These are phyloP conservation scores for Calliscelio sp. DNA, from an alignment of 2,888 invertebrate genomes.

Conservation along the genomic window DNA sequence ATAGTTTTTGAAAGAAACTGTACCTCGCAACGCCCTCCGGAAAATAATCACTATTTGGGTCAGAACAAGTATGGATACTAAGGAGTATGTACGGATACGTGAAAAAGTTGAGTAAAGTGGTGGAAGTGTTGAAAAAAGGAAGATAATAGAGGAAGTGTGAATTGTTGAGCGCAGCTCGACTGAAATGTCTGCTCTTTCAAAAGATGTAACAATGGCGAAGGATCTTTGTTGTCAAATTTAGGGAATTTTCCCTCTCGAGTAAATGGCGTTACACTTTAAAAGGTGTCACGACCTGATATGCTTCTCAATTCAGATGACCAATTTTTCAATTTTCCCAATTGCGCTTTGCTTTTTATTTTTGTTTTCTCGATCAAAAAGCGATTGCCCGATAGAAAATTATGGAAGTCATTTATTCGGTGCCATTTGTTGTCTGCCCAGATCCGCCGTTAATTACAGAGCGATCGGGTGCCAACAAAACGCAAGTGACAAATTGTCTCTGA, in stretches of 20 bases:
- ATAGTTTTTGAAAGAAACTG: conserved; percentile 35
- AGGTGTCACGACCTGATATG: no score
- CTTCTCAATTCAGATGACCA: no score
- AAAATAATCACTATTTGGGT: conserved; percentile 54
- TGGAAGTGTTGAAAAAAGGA: conserved; percentile 47
- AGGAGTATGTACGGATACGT: conserved; percentile 46
- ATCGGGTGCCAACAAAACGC: conserved; percentile 17
- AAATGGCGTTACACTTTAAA: conserved; percentile 1
- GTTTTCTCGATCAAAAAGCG: no score
- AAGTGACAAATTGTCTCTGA: conserved; percentile 37
- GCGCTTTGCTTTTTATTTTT: no score
- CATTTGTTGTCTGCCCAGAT: not conserved
- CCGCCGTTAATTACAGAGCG: conserved; percentile 30
- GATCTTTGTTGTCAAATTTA: conserved; percentile 39
- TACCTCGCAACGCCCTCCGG: conserved; percentile 11
- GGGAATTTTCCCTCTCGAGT: conserved; percentile 6
- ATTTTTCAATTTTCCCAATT: no score
- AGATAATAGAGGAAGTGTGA: conserved; percentile 55
- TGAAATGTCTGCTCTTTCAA: conserved; percentile 37
- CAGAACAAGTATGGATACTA: conserved; percentile 45
- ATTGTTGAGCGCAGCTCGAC: conserved; percentile 46
- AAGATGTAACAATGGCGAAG: conserved; percentile 11
- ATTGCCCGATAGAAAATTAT: no score
- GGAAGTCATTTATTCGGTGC: conserved; percentile 25
- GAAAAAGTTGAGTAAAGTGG: conserved; percentile 41